Evolutionary conservation across 2,888 invertebrate species (phyloP), one percentile per base, ranked within the genome.

Genomic region (Scrobipalpa atriplicella): DNA sequence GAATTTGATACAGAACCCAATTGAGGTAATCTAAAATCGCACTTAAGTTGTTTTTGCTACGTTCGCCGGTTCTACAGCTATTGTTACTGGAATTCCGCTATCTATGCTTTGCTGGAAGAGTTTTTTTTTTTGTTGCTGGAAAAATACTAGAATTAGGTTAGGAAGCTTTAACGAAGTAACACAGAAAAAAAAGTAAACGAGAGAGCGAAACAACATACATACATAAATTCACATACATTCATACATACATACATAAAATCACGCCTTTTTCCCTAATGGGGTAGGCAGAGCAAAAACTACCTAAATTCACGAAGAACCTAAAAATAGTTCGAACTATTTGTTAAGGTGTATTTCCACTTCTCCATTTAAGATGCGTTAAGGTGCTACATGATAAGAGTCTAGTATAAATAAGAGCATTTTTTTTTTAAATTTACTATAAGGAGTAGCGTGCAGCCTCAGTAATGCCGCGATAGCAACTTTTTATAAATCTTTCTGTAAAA

Each of bases 301-400:
- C n/a, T n/a, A n/a, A n/a, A n/a, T n/a, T n/a, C n/a, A n/a, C n/a
- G n/a, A n/a, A n/a, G n/a, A n/a, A n/a, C n/a, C n/a, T n/a, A n/a
- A n/a, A 21, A 13, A 58, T 65, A 61, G 39, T 39, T 47, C 19
- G 51, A 65, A 18, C 51, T n/a, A n/a, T 9, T 51, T 66, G 19
- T 21, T 51, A 58, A 58, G 29, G 10, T 43, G 41, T 5, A n/a
- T 38, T 38, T 60, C 60, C 52, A 64, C 43, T 16, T n/a, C 16
- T 47, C 47, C 3, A 7, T n/a, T 16, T 1, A 0, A 3, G 13
- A 43, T 39, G 13, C 11, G 11, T 41, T 41, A 1, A 43, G n/a
- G 3, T n/a, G 16, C n/a, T n/a, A n/a, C n/a, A n/a, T n/a, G n/a
- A n/a, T n/a, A n/a, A n/a, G n/a, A n/a, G n/a, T n/a, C n/a, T n/a